Evolutionary conservation across 2,888 invertebrate species (phyloP).

Genomic region (Sceliomorpha sp.): DNA sequence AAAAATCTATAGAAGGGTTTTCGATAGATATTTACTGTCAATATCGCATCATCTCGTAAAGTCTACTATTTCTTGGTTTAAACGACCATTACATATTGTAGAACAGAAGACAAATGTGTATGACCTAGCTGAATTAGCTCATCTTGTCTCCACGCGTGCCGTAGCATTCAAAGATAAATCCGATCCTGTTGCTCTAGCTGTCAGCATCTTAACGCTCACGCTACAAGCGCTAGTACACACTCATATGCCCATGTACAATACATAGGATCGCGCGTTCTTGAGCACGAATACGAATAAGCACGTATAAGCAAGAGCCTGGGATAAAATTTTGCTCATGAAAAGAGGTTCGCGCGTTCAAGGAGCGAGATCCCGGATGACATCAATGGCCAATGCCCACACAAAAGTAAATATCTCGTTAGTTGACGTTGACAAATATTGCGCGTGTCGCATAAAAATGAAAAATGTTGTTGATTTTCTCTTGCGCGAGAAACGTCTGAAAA

Average conservation of each 20-base stretch:
- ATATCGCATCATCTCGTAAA: no score
- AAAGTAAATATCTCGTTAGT: conserved; percentile 78
- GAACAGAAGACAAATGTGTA: no score
- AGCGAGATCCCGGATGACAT: conserved; percentile 67
- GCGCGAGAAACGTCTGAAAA: conserved; percentile 2
- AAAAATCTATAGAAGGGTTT: no score
- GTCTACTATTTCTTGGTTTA: no score
- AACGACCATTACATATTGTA: no score
- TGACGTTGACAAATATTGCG: conserved; percentile 75
- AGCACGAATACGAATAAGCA: no score
- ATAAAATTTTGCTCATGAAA: conserved; percentile 45
- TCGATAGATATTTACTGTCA: no score
- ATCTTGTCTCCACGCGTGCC: background rate
- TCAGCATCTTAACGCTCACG: background rate
- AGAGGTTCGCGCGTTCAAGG: conserved; percentile 23
- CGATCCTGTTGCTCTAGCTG: conserved; percentile 1
- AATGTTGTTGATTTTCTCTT: background rate
- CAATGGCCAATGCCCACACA: conserved; percentile 76
- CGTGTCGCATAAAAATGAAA: background rate
- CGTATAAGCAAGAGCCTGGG: conserved; percentile 3
- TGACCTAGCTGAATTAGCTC: no score
- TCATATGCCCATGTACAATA: no score
- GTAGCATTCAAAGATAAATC: background rate
- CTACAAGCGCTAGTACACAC: background rate
- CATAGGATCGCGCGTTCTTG: no score